phyloP scores from a whole-genome alignment of 2,113 vertebrate species.

The Budorcas taxicolor region DNA sequence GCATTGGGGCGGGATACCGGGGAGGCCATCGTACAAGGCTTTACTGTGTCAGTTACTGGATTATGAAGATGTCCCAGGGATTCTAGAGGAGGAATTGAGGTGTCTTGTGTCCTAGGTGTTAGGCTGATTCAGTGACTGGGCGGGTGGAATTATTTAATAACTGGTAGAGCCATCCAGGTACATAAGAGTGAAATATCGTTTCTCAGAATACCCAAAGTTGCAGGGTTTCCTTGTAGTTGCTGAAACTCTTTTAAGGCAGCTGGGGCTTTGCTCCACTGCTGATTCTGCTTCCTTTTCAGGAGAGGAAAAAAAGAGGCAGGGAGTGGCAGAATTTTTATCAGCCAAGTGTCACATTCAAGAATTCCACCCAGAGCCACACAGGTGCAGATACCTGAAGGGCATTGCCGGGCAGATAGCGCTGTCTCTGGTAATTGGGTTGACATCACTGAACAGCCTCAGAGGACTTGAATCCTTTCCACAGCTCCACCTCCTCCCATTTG shows the following conservation, averaged over 20 bases:
- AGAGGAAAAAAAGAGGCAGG: neutral
- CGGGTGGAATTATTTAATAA: neutral
- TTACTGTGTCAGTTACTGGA: neutral
- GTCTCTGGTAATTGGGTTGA: conserved; percentile 47
- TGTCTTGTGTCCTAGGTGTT: accelerated
- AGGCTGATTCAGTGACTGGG: no score
- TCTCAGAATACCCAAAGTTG: neutral
- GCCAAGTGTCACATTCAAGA: conserved; percentile 28
- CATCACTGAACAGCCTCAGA: conserved; percentile 20
- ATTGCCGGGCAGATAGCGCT: neutral
- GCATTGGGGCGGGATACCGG: accelerated
- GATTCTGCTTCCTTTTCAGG: neutral
- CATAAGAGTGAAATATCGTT: neutral
- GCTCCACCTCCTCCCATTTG: conserved; percentile 13
- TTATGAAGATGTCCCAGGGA: neutral
- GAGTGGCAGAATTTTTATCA: neutral
- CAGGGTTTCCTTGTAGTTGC: neutral
- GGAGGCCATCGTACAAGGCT: accelerated
- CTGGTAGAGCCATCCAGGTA: neutral
- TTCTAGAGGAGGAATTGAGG: neutral
- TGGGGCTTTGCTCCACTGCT: neutral
- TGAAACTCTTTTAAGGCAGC: neutral
- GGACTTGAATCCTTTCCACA: conserved; percentile 41
- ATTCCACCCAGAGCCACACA: conserved; percentile 33
- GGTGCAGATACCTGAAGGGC: conserved; percentile 22